These are phyloP conservation scores for Diogma glabrata DNA, from an alignment of 2,888 invertebrate genomes.

Conservation along the genomic window DNA sequence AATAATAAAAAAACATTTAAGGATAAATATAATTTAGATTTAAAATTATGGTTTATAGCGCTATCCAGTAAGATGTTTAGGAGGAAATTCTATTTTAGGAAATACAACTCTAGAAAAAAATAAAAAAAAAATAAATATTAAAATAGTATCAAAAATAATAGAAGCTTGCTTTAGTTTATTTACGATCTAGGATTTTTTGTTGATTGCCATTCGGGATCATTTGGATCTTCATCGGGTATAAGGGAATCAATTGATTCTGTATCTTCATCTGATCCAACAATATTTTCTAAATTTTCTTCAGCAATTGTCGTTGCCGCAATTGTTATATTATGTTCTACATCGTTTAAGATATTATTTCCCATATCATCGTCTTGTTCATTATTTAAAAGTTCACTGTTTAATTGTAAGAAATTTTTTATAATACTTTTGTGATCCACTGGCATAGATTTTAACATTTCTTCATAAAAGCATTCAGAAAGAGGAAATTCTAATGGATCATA, in stretches of 20 bases:
- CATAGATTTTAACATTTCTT: constrained; percentile 57
- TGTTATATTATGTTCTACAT: constrained; percentile 7
- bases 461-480: constrained; percentile 54
- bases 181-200: not conserved
- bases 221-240: constrained; percentile 66
- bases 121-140: constrained; percentile 4
- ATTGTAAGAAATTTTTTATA: constrained; percentile 20
- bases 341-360: not conserved
- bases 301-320: not conserved
- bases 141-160: constrained; percentile 7
- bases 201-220: constrained; percentile 68
- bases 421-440: constrained; percentile 45
- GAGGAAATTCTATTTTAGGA: too few relatives aligned
- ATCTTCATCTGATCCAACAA: constrained; percentile 21
- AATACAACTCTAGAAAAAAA: too few relatives aligned
- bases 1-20: too few relatives aligned
- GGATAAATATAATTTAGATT: too few relatives aligned
- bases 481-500: constrained; percentile 68
- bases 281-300: not conserved
- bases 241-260: constrained; percentile 37
- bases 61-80: too few relatives aligned
- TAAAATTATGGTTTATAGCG: too few relatives aligned
- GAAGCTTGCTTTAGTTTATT: not conserved
- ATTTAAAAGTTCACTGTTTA: constrained; percentile 2
- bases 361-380: not conserved